Base-by-base conservation (phyloP, 2,113 vertebrate species). In the Catharus fuscescens region DNA sequence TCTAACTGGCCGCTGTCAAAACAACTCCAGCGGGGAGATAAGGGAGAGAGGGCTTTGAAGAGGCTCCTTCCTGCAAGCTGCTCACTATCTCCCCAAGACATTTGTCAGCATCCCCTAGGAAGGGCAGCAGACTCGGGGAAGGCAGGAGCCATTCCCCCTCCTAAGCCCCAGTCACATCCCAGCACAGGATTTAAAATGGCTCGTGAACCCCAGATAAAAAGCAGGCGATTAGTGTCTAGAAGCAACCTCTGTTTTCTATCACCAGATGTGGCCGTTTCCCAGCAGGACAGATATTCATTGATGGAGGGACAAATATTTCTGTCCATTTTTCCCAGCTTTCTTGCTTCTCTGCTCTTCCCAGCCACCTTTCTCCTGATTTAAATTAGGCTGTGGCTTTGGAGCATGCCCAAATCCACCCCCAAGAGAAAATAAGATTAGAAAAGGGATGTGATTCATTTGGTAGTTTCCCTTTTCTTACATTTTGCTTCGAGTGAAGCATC, bases 21-120 rank as follows among this genome's bases (percentile, higher is more conserved):
- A 97, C 96, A 98, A 97, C 97, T 97, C 90, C 84, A 74, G 96
- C 12, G n/a, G 94, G 93, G 92, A 97, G 98, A 98, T 98, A 98
- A 98, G 97, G 86, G 97, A 86, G 95, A 94, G 92, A 82, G 95
- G 94, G 59, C 96, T 95, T 96, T 94, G 95, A 93, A 96, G 96
- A 95, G 93, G 88, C 91, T 95, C 91, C 92, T 97, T 97, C 96
- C 95, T 96, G 97, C 93, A 96, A 81, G 81, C 96, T 84, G 94
- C 94, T 93, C 9, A 3, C 95, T 95, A 85, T 97, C 96, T 97
- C 88, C 86, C 87, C 84, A 92, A 95, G 76, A 93, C 80, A 77
- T 96, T 93, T 89, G 80, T 93, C 96, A 94, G 94, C 90, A 94
- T 93, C 93, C 88, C 95, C 86, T 23, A 92, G 96, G 95, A 97